These are phyloP conservation scores for Metridium senile DNA, from an alignment of 92 coral and sea anemone species.

Conservation along the genomic window DNA sequence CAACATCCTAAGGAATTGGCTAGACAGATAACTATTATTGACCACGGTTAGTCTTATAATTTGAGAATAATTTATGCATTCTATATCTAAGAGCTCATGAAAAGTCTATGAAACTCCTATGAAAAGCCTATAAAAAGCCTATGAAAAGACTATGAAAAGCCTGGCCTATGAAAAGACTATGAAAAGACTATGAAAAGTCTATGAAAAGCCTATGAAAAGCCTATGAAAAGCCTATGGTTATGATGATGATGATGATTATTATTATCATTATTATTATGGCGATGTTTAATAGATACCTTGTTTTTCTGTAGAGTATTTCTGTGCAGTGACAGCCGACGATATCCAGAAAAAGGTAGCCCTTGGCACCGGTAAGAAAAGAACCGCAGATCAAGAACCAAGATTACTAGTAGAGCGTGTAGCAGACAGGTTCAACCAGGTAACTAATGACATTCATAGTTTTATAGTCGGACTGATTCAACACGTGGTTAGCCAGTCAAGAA, in stretches of 20 bases:
- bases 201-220: no score
- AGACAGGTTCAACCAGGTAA: conserved; percentile 94
- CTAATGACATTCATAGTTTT: not conserved
- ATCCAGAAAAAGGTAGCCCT: conserved; percentile 82
- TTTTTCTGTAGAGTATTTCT: conserved; percentile 62
- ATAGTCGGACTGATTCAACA: not conserved
- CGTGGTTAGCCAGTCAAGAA: no score
- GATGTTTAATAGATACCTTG: not conserved
- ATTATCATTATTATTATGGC: no score
- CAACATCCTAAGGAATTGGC: conserved; percentile 93
- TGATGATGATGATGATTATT: no score
- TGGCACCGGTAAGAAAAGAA: conserved; percentile 80
- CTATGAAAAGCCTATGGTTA: no score
- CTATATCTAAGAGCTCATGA: no score
- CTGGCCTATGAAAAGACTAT: no score
- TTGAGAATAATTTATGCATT: no score
- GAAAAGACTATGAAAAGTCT: no score
- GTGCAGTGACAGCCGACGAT: conserved; percentile 89
- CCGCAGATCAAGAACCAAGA: conserved; percentile 58
- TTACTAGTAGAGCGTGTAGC: conserved; percentile 88
- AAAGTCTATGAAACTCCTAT: no score
- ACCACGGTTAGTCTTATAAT: conserved; percentile 85
- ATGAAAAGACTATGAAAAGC: no score
- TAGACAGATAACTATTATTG: conserved; percentile 87
- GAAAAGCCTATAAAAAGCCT: no score